A percentile compares a stretch with the other conserved stretches of the same genome.
Evolutionary conservation across 2,888 invertebrate species (phyloP).

Genomic region (Piscicola geometra): DNA sequence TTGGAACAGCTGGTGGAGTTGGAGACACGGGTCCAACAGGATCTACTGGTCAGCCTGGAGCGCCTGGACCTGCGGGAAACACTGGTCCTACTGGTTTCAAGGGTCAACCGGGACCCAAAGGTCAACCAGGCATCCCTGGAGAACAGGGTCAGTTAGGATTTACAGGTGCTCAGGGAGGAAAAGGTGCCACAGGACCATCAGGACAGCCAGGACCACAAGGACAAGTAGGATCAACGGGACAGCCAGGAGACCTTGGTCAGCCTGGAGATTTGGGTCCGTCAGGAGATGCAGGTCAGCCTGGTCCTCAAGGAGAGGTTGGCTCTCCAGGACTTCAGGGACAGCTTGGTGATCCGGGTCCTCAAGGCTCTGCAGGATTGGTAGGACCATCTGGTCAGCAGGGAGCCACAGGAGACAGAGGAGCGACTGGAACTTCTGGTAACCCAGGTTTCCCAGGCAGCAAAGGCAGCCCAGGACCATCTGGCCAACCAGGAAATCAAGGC

Average conservation of each 20-base stretch:
- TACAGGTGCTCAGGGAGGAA: conserved; percentile 32
- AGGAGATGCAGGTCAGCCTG: conserved; percentile 2
- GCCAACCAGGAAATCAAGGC: conserved; percentile 19
- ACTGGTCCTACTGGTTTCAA: conserved; percentile 37
- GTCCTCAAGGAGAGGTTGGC: conserved; percentile 14
- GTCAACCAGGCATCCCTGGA: conserved; percentile 26
- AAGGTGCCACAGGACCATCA: conserved; percentile 30
- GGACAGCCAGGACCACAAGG: conserved; percentile 19
- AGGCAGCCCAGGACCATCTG: conserved; percentile 40
- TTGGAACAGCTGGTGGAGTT: conserved; percentile 29
- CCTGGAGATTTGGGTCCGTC: background rate
- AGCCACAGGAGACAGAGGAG: conserved; percentile 34
- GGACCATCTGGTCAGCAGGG: conserved; percentile 38
- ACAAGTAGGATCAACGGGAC: background rate
- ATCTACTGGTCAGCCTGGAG: conserved; percentile 40
- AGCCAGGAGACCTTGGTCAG: background rate
- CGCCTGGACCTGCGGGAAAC: conserved; percentile 36
- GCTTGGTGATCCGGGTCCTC: conserved; percentile 33
- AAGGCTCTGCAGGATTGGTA: conserved; percentile 33
- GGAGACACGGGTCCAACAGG: conserved; percentile 39
- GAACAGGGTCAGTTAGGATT: conserved; percentile 28
- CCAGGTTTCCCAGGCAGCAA: conserved; percentile 34
- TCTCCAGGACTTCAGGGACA: conserved; percentile 28
- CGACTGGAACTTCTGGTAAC: conserved; percentile 30
- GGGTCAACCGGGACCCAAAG: conserved; percentile 9